Percentiles rank a stretch among this genome's conserved stretches.
These are phyloP conservation scores for Leucophenga maculata DNA, from an alignment of 2,888 invertebrate species.

Conservation along the genomic window DNA sequence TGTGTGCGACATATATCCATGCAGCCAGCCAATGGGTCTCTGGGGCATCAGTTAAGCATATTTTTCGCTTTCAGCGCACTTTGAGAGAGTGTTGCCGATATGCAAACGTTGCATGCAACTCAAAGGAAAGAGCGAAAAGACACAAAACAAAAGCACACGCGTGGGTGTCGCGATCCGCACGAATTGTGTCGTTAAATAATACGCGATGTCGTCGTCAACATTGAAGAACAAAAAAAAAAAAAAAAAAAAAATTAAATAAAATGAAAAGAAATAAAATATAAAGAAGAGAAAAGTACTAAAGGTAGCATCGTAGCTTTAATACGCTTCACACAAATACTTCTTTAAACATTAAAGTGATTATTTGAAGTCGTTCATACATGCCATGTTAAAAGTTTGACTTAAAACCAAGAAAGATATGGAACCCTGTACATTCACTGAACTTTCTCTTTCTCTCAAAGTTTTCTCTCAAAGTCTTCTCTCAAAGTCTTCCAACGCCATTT, in stretches of 20 bases:
- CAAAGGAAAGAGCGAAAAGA: neutral
- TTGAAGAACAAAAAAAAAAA: conserved; percentile 13
- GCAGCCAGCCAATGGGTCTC: conserved; percentile 49
- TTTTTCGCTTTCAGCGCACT: conserved; percentile 18
- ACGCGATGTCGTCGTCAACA: conserved; percentile 56
- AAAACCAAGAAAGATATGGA: no score
- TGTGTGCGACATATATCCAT: neutral
- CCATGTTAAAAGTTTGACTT: no score
- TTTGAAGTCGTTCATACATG: no score
- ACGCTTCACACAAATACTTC: no score
- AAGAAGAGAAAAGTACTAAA: no score
- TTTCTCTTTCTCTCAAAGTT: no score
- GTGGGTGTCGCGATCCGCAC: conserved; percentile 61
- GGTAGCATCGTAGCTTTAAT: no score
- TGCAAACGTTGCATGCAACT: conserved; percentile 1
- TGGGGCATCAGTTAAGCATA: conserved; percentile 61
- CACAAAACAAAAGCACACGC: conserved; percentile 38
- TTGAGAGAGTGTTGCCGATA: neutral
- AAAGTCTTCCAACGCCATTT: no score
- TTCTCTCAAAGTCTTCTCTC: no score
- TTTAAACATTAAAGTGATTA: no score
- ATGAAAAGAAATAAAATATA: neutral
- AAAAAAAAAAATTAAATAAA: no score
- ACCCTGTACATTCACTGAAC: no score
- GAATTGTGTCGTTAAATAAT: conserved; percentile 66